These are phyloP conservation scores for Perca schrenkii DNA, from an alignment of 2,113 vertebrate genomes.

Conservation along the genomic window DNA sequence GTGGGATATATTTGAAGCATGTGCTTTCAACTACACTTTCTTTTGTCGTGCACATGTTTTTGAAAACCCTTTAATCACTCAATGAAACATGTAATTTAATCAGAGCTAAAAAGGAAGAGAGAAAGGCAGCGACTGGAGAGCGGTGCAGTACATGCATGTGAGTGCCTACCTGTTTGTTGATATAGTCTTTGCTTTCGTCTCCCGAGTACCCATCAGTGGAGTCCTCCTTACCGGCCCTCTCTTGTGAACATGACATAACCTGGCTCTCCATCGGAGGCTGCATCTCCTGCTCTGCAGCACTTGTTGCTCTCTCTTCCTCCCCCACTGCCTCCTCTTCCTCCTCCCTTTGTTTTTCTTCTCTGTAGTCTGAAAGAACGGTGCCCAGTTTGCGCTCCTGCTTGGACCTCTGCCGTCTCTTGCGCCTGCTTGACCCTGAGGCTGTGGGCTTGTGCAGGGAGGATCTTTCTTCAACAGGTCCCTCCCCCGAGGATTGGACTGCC, in stretches of 20 bases:
- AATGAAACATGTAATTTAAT: conserved; percentile 40
- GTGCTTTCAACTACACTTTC: conserved; percentile 3
- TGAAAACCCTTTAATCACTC: conserved; percentile 38
- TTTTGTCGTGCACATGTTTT: conserved; percentile 4
- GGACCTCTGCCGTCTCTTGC: conserved; percentile 88
- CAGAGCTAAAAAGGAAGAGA: conserved; percentile 38
- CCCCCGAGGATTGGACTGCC: conserved; percentile 56
- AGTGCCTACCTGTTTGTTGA: conserved; percentile 69
- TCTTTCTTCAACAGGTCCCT: conserved; percentile 70
- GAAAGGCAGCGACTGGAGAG: conserved; percentile 14
- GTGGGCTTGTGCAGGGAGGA: conserved; percentile 31
- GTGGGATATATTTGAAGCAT: conserved; percentile 13
- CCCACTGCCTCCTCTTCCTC: conserved; percentile 64
- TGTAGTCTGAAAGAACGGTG: conserved; percentile 55
- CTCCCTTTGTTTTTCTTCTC: conserved; percentile 71
- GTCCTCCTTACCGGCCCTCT: conserved; percentile 65
- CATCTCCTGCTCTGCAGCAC: conserved; percentile 76
- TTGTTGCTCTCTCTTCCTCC: conserved; percentile 71
- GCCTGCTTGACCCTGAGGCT: conserved; percentile 74
- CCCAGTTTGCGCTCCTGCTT: conserved; percentile 76
- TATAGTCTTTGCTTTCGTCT: conserved; percentile 61
- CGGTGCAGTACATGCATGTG: conserved; percentile 43
- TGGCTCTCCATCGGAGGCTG: conserved; percentile 75
- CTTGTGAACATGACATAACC: conserved; percentile 65
- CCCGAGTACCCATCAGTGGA: conserved; percentile 64